Conservation (phyloP, 2,113 vertebrate genomes). For the Phrynosoma platyrhinos region DNA sequence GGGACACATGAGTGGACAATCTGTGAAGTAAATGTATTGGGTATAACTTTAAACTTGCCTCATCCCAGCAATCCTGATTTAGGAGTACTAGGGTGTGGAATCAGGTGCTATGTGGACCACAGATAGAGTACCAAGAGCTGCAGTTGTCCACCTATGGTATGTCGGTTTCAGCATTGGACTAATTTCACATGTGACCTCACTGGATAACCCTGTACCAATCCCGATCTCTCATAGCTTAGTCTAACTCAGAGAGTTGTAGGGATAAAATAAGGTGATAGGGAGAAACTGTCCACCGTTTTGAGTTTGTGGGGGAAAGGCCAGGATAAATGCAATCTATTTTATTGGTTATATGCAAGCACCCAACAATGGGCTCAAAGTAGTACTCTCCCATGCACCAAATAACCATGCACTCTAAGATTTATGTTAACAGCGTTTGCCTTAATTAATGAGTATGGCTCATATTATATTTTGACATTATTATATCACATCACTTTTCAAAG, state of each 20-base stretch:
- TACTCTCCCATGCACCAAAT: not conserved
- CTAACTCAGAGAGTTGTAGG: not conserved
- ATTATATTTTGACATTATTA: not conserved
- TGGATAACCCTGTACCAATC: too few species aligned
- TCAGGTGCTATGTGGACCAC: too few species aligned
- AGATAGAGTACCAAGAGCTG: too few species aligned
- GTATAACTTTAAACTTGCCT: too few species aligned
- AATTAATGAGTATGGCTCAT: not conserved
- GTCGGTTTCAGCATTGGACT: not conserved
- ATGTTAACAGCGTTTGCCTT: not conserved
- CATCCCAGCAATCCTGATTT: too few species aligned
- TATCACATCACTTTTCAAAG: slow-evolving; percentile 72
- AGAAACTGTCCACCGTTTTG: not conserved
- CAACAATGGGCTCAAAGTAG: not conserved
- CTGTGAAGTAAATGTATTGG: too few species aligned
- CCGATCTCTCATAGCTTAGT: too few species aligned
- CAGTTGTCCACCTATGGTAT: not conserved
- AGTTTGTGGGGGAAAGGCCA: not conserved
- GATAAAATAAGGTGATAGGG: not conserved
- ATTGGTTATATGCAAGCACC: not conserved
- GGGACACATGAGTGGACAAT: too few species aligned
- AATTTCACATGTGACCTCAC: not conserved
- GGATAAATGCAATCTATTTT: not conserved
- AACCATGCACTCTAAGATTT: not conserved
- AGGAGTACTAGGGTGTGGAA: too few species aligned